These are phyloP conservation scores for Caranx melampygus DNA, from an alignment of 2,113 vertebrate genomes.

Conservation along the genomic window DNA sequence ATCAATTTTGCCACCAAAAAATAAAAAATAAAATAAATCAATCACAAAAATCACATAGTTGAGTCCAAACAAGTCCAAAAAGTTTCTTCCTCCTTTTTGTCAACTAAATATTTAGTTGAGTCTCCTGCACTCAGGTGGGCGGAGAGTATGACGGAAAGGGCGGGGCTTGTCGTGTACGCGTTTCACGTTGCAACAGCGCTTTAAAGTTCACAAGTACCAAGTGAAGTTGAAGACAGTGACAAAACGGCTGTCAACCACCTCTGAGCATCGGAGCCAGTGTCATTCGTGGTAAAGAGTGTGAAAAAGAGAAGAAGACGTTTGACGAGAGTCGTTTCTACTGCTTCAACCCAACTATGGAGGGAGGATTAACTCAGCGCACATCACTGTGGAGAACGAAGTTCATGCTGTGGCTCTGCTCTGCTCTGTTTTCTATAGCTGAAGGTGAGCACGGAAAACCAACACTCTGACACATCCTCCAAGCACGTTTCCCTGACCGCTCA, in stretches of 20 bases:
- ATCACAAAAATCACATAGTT: no score
- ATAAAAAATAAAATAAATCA: no score
- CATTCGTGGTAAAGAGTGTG: no score
- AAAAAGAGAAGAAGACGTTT: background rate
- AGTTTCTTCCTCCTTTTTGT: background rate
- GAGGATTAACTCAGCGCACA: conserved; percentile 2
- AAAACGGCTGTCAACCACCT: background rate
- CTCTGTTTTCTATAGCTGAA: conserved; percentile 33
- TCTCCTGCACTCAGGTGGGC: background rate
- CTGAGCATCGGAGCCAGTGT: background rate
- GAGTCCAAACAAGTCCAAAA: no score
- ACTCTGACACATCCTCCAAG: background rate
- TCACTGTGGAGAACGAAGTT: background rate
- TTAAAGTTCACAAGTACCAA: no score
- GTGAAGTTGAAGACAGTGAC: background rate
- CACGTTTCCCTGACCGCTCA: no score
- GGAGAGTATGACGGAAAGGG: no score
- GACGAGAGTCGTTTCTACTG: background rate
- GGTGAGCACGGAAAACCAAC: conserved; percentile 40
- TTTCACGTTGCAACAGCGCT: no score
- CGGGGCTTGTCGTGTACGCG: no score
- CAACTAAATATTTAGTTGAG: background rate
- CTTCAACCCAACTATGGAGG: conserved; percentile 39
- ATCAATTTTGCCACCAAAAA: no score
- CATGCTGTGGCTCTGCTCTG: conserved; percentile 27